Percentiles rank a stretch among this genome's conserved stretches.
These are phyloP conservation scores for Drosophila tristis DNA, from an alignment of 1,140 invertebrate genomes.

Conservation along the genomic window DNA sequence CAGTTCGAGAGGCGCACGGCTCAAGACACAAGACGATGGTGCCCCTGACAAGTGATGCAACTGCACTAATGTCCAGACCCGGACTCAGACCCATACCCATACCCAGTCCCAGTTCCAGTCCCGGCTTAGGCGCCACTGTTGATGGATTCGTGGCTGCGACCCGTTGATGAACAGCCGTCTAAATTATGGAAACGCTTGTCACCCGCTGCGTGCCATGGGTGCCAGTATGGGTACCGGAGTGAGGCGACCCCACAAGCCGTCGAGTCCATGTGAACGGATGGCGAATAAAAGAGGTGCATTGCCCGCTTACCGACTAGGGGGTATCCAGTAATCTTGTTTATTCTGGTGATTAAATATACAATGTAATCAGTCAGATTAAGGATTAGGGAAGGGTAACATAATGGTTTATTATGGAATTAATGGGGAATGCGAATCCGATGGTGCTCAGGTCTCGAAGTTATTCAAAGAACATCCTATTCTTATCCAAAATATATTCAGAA, in stretches of 20 bases:
- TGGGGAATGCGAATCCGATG: too few relatives aligned
- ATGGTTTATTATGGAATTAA: too few relatives aligned
- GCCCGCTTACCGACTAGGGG: neutral
- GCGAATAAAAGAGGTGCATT: slow-evolving; percentile 2
- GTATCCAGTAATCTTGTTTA: slow-evolving; percentile 5
- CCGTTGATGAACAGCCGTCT: slow-evolving; percentile 77
- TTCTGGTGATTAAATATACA: neutral
- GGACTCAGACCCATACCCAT: slow-evolving; percentile 16
- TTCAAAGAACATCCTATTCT: too few relatives aligned
- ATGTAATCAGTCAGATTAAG: neutral
- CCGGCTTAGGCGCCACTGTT: slow-evolving; percentile 78
- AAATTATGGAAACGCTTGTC: slow-evolving; percentile 81
- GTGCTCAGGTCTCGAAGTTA: too few relatives aligned
- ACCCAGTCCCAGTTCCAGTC: slow-evolving; percentile 17
- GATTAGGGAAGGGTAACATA: too few relatives aligned
- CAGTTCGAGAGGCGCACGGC: slow-evolving; percentile 35
- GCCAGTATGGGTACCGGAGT: slow-evolving; percentile 28
- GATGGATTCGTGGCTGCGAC: slow-evolving; percentile 74
- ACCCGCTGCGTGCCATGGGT: slow-evolving; percentile 73
- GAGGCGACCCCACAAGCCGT: slow-evolving; percentile 49
- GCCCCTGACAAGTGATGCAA: slow-evolving; percentile 71
- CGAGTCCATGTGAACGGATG: slow-evolving; percentile 30
- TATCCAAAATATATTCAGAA: too few relatives aligned
- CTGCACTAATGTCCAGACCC: slow-evolving; percentile 1
- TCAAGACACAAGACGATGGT: slow-evolving; percentile 14